phyloP scores from a whole-genome alignment of 2,888 invertebrate species.

The Drosophila maculinotata region DNA sequence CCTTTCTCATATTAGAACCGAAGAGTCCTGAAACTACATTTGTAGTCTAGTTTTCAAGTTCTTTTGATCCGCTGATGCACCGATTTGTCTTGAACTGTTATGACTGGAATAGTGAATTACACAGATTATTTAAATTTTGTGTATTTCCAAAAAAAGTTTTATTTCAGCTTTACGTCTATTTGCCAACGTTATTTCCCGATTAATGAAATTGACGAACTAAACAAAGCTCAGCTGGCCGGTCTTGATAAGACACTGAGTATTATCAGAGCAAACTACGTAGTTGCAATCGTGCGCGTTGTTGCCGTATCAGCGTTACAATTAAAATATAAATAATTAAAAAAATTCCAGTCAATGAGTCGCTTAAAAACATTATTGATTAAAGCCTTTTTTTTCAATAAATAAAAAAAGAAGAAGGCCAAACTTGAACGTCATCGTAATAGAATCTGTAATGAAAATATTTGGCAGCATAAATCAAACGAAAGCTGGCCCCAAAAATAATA shows the following conservation, averaged over 20 bases:
- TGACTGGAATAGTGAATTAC: no score
- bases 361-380: slow-evolving; percentile 4
- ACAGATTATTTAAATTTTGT: no score
- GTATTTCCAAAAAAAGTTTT: not conserved
- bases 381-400: not conserved
- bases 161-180: not conserved
- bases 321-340: slow-evolving; percentile 2
- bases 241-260: not conserved
- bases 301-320: not conserved
- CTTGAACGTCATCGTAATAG: slow-evolving; percentile 21
- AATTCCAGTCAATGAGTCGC: not conserved
- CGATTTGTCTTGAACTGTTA: no score
- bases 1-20: no score
- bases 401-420: slow-evolving; percentile 4
- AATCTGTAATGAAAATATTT: slow-evolving; percentile 54
- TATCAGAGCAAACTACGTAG: not conserved
- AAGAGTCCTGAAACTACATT: not conserved
- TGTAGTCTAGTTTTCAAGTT: no score
- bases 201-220: slow-evolving; percentile 9
- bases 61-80: no score
- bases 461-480: slow-evolving; percentile 67
- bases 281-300: not conserved
- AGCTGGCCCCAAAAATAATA: slow-evolving; percentile 44
- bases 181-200: not conserved
- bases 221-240: not conserved